phyloP scores from a whole-genome alignment of 2,797 vertebrate species.

The Masticophis lateralis region DNA sequence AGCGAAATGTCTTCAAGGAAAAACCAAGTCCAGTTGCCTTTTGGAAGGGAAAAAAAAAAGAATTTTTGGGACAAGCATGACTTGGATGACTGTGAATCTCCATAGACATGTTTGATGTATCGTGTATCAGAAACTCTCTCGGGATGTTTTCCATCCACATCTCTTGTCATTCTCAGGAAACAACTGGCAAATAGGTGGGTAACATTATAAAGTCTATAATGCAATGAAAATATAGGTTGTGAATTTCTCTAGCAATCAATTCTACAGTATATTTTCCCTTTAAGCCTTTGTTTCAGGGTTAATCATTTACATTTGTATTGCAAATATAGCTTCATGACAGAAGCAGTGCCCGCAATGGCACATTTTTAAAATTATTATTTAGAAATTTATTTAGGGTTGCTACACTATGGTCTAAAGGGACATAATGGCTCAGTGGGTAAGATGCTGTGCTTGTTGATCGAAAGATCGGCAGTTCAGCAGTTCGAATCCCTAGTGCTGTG shows the following conservation, averaged over 20 bases:
- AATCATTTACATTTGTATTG: background rate
- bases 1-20: background rate
- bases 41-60: background rate
- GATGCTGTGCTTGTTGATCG: no score
- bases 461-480: no score
- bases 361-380: background rate
- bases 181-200: background rate
- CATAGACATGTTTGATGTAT: background rate
- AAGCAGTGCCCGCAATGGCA: background rate
- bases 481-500: no score
- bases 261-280: background rate
- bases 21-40: background rate
- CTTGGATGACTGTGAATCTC: background rate
- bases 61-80: background rate
- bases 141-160: background rate
- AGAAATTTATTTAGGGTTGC: background rate
- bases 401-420: background rate
- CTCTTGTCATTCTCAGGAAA: background rate
- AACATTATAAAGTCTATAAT: background rate
- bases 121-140: background rate
- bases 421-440: no score
- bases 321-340: background rate
- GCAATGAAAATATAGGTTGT: background rate
- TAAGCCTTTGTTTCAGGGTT: background rate
- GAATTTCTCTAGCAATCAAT: background rate